Percentiles rank a stretch among this genome's conserved stretches.
phyloP scores from a whole-genome alignment of 2,888 invertebrate genomes.

The Melangyna quadrimaculata region DNA sequence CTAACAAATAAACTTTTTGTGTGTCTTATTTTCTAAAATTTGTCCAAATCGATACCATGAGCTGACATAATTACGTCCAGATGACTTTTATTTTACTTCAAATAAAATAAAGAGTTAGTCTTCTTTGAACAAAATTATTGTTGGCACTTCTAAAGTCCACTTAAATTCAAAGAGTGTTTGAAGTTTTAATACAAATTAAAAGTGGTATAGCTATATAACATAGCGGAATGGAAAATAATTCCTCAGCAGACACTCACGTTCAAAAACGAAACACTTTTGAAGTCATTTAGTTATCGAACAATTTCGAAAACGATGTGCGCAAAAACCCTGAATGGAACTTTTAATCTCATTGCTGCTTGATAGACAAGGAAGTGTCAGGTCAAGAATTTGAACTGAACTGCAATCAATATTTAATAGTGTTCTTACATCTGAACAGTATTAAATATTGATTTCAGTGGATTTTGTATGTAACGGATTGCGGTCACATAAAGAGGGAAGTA shows the following conservation, averaged over 20 bases:
- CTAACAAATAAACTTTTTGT: too few species aligned
- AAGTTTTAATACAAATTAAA: constrained; percentile 31
- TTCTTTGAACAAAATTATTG: neutral
- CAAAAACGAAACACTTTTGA: constrained; percentile 25
- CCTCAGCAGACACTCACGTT: neutral
- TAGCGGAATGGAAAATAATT: neutral
- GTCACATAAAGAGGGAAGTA: neutral
- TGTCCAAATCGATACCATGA: neutral
- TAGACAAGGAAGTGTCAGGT: neutral
- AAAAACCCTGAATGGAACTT: constrained; percentile 36
- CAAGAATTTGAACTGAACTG: neutral
- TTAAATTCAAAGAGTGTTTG: constrained; percentile 17
- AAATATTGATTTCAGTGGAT: constrained; percentile 7
- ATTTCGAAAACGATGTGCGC: constrained; percentile 5
- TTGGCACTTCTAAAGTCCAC: neutral
- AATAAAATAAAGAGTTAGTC: neutral
- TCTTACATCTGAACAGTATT: constrained; percentile 4
- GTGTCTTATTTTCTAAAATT: neutral
- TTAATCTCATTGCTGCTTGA: constrained; percentile 49
- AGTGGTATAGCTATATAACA: neutral
- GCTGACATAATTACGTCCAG: neutral
- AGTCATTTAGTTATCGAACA: constrained; percentile 30
- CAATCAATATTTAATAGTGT: too few species aligned
- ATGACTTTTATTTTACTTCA: neutral
- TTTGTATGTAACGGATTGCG: neutral